Conservation (phyloP, 2,888 invertebrate genomes). For the Diadegma fenestrale region DNA sequence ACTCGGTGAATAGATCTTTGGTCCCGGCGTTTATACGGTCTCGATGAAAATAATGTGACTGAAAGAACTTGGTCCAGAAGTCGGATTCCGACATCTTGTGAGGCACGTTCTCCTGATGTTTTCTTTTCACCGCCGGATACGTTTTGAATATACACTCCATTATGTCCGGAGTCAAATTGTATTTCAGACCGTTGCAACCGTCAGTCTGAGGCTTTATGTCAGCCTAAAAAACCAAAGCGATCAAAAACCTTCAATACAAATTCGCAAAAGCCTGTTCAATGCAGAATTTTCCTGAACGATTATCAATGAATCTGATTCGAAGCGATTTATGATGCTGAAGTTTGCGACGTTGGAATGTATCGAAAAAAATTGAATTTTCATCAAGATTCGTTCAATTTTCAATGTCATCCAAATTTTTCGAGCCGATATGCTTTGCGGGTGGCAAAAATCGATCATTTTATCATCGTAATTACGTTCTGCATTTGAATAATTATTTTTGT, state of each 20-base stretch:
- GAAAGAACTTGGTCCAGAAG: slow-evolving; percentile 99
- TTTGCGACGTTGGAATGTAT: too few relatives aligned
- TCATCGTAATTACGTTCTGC: too few relatives aligned
- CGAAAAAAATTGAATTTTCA: too few relatives aligned
- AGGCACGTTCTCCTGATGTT: slow-evolving; percentile 98
- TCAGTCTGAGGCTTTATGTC: slow-evolving; percentile 99
- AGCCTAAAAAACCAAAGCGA: slow-evolving; percentile 86
- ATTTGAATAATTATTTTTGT: too few relatives aligned
- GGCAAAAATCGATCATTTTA: too few relatives aligned
- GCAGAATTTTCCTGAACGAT: neutral
- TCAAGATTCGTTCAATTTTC: too few relatives aligned
- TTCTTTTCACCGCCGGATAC: slow-evolving; percentile 98
- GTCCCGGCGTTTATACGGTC: slow-evolving; percentile 95
- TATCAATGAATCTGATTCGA: neutral
- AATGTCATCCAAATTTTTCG: too few relatives aligned
- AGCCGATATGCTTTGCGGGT: too few relatives aligned
- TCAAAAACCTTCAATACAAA: neutral
- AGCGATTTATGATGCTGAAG: too few relatives aligned
- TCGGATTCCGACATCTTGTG: slow-evolving; percentile 97
- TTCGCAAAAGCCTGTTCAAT: neutral
- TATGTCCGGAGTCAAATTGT: slow-evolving; percentile 98
- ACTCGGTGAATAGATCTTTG: slow-evolving; percentile 98
- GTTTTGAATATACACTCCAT: slow-evolving; percentile 99
- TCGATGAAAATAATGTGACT: slow-evolving; percentile 99
- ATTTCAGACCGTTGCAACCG: slow-evolving; percentile 97